Percentiles rank a stretch among this genome's conserved stretches.
phyloP scores from a whole-genome alignment of 2,113 vertebrate genomes.

The Genyomyrus donnyi region DNA sequence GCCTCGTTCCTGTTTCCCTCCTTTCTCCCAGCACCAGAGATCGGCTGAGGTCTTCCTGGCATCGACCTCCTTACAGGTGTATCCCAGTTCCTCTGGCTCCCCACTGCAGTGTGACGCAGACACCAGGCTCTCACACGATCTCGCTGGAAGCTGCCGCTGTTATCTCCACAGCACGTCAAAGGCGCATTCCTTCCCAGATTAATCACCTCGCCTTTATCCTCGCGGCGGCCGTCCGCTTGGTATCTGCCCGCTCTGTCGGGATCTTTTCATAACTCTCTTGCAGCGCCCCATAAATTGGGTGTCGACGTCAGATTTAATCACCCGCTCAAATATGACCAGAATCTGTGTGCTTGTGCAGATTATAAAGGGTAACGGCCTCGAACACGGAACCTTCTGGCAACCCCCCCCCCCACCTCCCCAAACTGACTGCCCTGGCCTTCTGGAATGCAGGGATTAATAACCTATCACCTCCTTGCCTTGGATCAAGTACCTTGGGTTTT shows the following conservation, averaged over 20 bases:
- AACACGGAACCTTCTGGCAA: background rate
- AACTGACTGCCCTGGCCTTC: background rate
- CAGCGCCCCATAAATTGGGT: background rate
- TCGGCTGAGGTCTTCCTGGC: background rate
- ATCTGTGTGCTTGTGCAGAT: conserved; percentile 6
- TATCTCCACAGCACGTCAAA: background rate
- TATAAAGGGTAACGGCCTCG: background rate
- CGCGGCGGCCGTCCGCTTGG: background rate
- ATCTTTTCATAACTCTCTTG: background rate
- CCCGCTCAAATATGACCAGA: background rate
- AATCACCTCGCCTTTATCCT: background rate
- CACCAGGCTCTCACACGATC: background rate
- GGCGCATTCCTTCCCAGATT: background rate
- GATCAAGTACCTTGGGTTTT: background rate
- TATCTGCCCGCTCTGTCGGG: background rate
- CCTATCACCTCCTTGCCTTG: background rate
- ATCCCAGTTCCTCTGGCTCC: background rate
- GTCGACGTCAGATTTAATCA: background rate
- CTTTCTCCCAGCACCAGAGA: background rate
- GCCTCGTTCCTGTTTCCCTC: background rate
- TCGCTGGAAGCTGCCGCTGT: background rate
- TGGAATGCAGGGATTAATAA: background rate
- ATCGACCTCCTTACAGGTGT: background rate
- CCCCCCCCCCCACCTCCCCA: background rate
- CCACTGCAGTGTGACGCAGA: background rate